phyloP scores from a whole-genome alignment of 2,113 vertebrate genomes.

The Ophiodon elongatus region DNA sequence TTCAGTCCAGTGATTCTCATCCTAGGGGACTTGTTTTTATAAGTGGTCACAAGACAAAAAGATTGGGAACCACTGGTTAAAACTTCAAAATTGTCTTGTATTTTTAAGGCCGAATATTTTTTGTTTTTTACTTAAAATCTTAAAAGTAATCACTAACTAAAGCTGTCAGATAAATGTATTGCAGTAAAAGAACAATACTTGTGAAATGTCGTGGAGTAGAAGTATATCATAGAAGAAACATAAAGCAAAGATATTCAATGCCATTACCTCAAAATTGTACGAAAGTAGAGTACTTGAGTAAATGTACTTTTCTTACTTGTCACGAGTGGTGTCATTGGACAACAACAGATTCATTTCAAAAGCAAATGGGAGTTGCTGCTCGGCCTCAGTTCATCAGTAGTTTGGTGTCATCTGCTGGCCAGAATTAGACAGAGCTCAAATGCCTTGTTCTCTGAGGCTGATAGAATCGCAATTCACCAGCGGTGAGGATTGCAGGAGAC shows the following conservation, averaged over 20 bases:
- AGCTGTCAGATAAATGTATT: background rate
- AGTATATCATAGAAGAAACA: background rate
- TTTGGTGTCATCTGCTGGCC: conserved; percentile 73
- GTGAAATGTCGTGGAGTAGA: background rate
- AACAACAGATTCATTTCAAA: background rate
- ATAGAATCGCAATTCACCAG: conserved; percentile 32
- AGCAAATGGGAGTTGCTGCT: background rate
- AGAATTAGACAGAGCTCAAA: conserved; percentile 17
- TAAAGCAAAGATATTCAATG: background rate
- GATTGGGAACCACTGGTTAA: background rate
- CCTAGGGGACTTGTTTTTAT: background rate
- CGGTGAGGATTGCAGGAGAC: conserved; percentile 13
- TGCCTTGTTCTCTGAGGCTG: background rate
- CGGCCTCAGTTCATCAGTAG: background rate
- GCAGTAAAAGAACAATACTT: background rate
- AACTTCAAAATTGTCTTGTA: background rate
- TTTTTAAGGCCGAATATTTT: background rate
- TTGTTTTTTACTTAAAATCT: background rate
- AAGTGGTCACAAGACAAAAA: background rate
- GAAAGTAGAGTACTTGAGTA: background rate
- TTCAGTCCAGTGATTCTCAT: background rate
- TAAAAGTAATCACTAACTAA: background rate
- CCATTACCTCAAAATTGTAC: background rate
- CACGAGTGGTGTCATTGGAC: background rate
- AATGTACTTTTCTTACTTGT: background rate